Conservation (phyloP, 2,888 invertebrate genomes). For the Nomada flava region DNA sequence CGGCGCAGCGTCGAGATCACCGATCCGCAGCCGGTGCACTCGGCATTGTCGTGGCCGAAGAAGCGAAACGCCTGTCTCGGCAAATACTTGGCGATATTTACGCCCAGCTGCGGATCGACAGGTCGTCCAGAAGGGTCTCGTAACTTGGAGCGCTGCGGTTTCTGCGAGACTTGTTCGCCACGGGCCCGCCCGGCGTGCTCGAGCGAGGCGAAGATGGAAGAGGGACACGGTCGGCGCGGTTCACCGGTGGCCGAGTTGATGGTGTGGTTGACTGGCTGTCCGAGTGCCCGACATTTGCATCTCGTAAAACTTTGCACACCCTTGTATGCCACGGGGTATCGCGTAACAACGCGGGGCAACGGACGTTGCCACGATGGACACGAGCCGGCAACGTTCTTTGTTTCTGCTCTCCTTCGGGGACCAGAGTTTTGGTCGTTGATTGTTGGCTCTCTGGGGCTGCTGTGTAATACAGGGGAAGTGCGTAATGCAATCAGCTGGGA, state of each 20-base stretch:
- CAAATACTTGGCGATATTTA: conserved; percentile 37
- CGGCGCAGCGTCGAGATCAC: conserved; percentile 18
- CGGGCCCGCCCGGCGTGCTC: neutral
- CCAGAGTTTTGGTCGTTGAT: neutral
- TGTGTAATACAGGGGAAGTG: too few relatives aligned
- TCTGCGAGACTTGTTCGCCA: conserved; percentile 10
- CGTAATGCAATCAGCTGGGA: too few relatives aligned
- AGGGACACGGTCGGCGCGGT: conserved; percentile 22
- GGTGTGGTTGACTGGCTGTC: conserved; percentile 58
- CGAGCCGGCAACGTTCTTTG: neutral
- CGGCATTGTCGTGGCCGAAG: neutral
- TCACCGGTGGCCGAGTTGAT: conserved; percentile 40
- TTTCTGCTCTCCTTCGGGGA: neutral
- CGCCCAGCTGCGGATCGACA: conserved; percentile 35
- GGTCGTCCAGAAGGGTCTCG: conserved; percentile 11
- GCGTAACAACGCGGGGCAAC: conserved; percentile 33
- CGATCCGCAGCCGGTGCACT: conserved; percentile 6
- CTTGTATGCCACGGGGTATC: conserved; percentile 43
- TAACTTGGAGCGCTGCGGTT: conserved; percentile 57
- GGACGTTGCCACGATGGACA: neutral
- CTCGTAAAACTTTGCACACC: conserved; percentile 57
- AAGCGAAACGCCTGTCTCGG: conserved; percentile 1
- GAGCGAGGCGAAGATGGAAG: conserved; percentile 36
- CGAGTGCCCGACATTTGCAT: conserved; percentile 74
- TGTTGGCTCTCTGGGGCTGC: neutral